phyloP scores from a whole-genome alignment of 2,888 invertebrate species.

The Lochmaea crataegi region DNA sequence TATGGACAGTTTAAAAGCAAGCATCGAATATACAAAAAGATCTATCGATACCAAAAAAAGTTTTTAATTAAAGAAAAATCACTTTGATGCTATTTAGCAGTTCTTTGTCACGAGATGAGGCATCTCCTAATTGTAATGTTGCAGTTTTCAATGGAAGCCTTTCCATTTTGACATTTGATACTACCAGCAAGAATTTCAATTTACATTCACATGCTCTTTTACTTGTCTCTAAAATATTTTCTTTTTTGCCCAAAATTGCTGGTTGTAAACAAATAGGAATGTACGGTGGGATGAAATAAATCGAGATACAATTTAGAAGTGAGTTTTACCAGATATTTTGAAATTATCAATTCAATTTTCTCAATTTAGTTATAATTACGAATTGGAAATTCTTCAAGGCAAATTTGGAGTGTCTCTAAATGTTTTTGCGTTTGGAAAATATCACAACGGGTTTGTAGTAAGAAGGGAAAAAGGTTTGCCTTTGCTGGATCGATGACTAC shows the following conservation, averaged over 20 bases:
- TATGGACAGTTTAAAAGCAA: not conserved
- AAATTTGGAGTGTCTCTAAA: too few species aligned
- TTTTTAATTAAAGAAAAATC: conserved; percentile 27
- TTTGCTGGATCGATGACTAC: too few species aligned
- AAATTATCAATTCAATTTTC: too few species aligned
- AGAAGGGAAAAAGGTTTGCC: too few species aligned
- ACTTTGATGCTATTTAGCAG: conserved; percentile 9
- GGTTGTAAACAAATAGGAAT: not conserved
- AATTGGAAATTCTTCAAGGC: too few species aligned
- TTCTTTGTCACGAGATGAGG: conserved; percentile 19
- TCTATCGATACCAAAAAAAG: not conserved
- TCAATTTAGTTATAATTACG: too few species aligned
- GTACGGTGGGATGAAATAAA: not conserved
- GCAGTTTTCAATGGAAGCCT: conserved; percentile 10
- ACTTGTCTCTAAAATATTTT: conserved; percentile 1
- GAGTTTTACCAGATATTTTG: not conserved
- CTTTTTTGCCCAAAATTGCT: not conserved
- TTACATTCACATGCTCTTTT: conserved; percentile 7
- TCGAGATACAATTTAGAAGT: not conserved
- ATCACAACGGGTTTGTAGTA: too few species aligned
- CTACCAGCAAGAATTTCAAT: conserved; percentile 20
- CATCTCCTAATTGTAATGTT: conserved; percentile 17
- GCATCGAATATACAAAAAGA: conserved; percentile 18
- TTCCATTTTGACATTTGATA: conserved; percentile 24
- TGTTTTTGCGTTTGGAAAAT: too few species aligned